Conservation (phyloP, 2,888 invertebrate species). For the Diplazon laetatorius region DNA sequence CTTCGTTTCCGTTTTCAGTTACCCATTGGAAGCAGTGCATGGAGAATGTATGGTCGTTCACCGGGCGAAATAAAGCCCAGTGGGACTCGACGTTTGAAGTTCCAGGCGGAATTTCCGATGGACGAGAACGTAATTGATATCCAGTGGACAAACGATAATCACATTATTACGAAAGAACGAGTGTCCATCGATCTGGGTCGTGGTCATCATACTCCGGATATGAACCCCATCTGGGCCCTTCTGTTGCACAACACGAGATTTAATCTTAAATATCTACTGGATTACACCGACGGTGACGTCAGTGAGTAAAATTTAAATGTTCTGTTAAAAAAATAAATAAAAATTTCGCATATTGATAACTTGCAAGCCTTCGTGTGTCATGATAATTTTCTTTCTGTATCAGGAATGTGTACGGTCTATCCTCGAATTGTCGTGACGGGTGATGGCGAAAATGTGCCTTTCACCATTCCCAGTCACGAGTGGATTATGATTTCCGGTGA, state of each 20-base stretch:
- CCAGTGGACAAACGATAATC: slow-evolving; percentile 71
- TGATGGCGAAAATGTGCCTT: slow-evolving; percentile 68
- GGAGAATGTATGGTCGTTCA: slow-evolving; percentile 61
- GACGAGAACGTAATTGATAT: slow-evolving; percentile 70
- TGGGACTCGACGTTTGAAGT: slow-evolving; percentile 65
- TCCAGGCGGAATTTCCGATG: slow-evolving; percentile 72
- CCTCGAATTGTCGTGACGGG: slow-evolving; percentile 68
- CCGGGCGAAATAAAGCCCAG: slow-evolving; percentile 66
- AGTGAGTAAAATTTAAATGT: slow-evolving; percentile 53
- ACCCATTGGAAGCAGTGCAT: not conserved
- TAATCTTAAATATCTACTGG: slow-evolving; percentile 61
- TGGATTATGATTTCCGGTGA: slow-evolving; percentile 80
- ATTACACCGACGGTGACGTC: slow-evolving; percentile 42
- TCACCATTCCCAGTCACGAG: slow-evolving; percentile 67
- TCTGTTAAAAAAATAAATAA: no score
- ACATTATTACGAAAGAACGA: slow-evolving; percentile 70
- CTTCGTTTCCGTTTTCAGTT: no score
- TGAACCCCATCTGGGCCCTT: slow-evolving; percentile 55
- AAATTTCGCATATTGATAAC: no score
- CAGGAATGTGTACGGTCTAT: slow-evolving; percentile 76
- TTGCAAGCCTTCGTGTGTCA: no score
- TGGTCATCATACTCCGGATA: slow-evolving; percentile 59
- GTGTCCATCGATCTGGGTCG: slow-evolving; percentile 39
- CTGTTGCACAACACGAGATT: slow-evolving; percentile 73
- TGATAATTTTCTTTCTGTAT: no score